Percentiles rank a stretch among this genome's conserved stretches.
These are phyloP conservation scores for Sus scrofa DNA, from an alignment of 2,113 vertebrate genomes.

Conservation along the genomic window DNA sequence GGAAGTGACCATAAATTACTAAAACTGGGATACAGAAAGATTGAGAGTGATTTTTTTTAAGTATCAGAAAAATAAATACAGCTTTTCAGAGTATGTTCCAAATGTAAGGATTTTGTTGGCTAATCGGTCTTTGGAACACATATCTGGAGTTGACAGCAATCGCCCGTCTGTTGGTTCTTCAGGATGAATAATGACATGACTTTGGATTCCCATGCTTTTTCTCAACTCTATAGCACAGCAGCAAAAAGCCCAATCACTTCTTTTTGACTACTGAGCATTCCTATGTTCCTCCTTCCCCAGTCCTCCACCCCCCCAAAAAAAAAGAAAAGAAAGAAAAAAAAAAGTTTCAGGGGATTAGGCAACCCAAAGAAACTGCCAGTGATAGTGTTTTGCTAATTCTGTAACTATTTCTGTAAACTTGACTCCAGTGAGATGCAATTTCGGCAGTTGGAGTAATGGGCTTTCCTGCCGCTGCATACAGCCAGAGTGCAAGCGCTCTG, in stretches of 20 bases:
- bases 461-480: conserved; percentile 32
- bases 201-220: neutral
- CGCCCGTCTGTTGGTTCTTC: neutral
- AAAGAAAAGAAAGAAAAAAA: neutral
- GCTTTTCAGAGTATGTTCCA: conserved; percentile 2
- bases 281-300: neutral
- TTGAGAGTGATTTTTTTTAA: neutral
- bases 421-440: conserved; percentile 68
- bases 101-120: neutral
- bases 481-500: conserved; percentile 41
- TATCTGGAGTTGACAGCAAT: neutral
- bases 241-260: neutral
- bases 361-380: conserved; percentile 68
- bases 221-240: neutral
- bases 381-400: conserved; percentile 68
- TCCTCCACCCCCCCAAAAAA: neutral
- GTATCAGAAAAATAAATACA: neutral
- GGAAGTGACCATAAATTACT: conserved; percentile 49
- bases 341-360: conserved; percentile 74
- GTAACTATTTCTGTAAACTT: conserved; percentile 67
- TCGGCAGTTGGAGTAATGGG: conserved; percentile 60
- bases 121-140: neutral
- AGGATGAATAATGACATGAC: neutral
- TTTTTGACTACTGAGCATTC: neutral
- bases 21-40: neutral